phyloP scores from a whole-genome alignment of 1,140 invertebrate genomes.

The Apis florea region DNA sequence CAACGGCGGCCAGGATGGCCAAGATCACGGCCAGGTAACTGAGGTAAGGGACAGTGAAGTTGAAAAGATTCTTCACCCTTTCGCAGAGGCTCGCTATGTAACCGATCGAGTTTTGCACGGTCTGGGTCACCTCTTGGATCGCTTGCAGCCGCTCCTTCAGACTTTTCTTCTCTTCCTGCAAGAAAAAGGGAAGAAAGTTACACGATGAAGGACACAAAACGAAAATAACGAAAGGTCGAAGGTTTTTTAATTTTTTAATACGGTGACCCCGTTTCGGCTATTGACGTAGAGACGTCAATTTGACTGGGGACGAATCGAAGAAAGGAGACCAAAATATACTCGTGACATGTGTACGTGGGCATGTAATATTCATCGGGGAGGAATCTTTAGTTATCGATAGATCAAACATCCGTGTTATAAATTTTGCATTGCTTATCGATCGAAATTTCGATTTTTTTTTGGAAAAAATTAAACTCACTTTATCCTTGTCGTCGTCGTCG shows the following conservation, averaged over 20 bases:
- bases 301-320: not conserved
- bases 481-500: slow-evolving; percentile 90
- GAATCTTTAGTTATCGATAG: not conserved
- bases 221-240: not conserved
- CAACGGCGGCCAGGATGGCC: slow-evolving; percentile 84
- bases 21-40: slow-evolving; percentile 94
- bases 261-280: not conserved
- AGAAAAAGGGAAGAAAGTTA: slow-evolving; percentile 11
- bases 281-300: not conserved
- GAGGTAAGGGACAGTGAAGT: slow-evolving; percentile 98
- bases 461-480: slow-evolving; percentile 74
- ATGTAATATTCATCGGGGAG: slow-evolving; percentile 23
- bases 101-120: slow-evolving; percentile 96
- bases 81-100: slow-evolving; percentile 95
- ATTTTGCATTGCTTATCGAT: not conserved
- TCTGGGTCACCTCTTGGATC: slow-evolving; percentile 97
- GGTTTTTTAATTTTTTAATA: slow-evolving; percentile 37
- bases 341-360: not conserved
- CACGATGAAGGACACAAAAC: too few species aligned
- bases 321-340: slow-evolving; percentile 5
- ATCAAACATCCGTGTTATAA: not conserved
- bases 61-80: slow-evolving; percentile 96
- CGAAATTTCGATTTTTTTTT: not conserved
- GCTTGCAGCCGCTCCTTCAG: slow-evolving; percentile 95
- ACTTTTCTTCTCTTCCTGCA: slow-evolving; percentile 96